phyloP scores from a whole-genome alignment of 1,140 invertebrate species.

The Meloidogyne chitwoodi region DNA sequence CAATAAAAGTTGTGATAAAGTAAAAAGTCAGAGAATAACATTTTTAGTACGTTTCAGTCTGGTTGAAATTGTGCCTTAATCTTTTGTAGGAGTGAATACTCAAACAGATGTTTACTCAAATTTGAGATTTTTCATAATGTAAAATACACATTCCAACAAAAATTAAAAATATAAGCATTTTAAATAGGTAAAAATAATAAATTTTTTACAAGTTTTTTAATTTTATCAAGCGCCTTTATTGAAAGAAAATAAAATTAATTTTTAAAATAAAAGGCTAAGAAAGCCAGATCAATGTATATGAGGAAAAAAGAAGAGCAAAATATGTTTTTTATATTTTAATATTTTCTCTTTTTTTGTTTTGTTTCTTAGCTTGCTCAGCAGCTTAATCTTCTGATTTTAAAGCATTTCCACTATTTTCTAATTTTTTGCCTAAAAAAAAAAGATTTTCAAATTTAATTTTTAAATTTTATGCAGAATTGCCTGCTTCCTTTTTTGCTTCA shows the following conservation, averaged over 20 bases:
- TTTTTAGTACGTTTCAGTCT: no score
- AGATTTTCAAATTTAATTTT: background rate
- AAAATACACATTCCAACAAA: background rate
- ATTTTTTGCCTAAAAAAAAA: background rate
- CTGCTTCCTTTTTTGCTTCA: constrained; percentile 5
- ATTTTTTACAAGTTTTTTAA: background rate
- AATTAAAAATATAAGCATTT: background rate
- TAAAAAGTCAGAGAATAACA: no score
- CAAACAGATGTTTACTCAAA: no score
- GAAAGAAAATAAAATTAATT: background rate
- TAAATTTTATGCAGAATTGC: constrained; percentile 4
- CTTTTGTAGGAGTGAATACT: no score
- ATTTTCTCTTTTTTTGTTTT: background rate
- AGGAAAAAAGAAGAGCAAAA: background rate
- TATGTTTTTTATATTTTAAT: background rate
- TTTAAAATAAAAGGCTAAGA: background rate
- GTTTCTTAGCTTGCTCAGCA: background rate
- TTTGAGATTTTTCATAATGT: no score
- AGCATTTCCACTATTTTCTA: constrained; percentile 18
- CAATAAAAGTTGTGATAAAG: no score
- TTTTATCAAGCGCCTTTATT: background rate
- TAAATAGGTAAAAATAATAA: background rate
- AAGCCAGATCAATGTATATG: background rate
- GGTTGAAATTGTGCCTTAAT: no score
- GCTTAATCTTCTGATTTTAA: constrained; percentile 16